A percentile compares a stretch with the other conserved stretches of the same genome.
Evolutionary conservation across 2,888 invertebrate species (phyloP).

Genomic region (Leptopilina drosophilae): DNA sequence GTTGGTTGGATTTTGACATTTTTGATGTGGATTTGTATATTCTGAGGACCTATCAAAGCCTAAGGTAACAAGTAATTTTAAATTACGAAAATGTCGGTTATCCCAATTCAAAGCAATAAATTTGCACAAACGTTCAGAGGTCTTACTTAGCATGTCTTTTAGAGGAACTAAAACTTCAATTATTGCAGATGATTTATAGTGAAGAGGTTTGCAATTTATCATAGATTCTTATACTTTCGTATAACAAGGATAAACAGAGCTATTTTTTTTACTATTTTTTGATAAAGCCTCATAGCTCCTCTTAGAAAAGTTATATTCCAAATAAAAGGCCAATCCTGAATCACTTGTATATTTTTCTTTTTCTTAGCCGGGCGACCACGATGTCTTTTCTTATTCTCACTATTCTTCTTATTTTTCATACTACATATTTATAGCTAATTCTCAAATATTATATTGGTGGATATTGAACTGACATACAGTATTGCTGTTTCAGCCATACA

Average conservation of each 20-base stretch:
- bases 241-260: not conserved
- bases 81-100: not conserved
- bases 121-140: constrained; percentile 11
- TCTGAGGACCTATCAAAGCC: constrained; percentile 11
- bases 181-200: not conserved
- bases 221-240: not conserved
- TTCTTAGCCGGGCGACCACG: too few species aligned
- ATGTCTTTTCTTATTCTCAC: too few species aligned
- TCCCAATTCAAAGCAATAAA: not conserved
- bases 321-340: too few species aligned
- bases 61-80: not conserved
- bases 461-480: too few species aligned
- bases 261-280: not conserved
- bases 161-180: not conserved
- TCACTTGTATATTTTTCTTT: too few species aligned
- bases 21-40: constrained; percentile 9
- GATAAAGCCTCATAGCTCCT: not conserved
- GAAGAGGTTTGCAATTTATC: not conserved
- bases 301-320: too few species aligned
- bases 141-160: not conserved
- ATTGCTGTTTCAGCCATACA: too few species aligned
- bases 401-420: too few species aligned
- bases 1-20: not conserved
- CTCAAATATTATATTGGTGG: too few species aligned
- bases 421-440: too few species aligned